These are phyloP conservation scores for Panurus biarmicus DNA, from an alignment of 2,113 vertebrate genomes.

Conservation along the genomic window DNA sequence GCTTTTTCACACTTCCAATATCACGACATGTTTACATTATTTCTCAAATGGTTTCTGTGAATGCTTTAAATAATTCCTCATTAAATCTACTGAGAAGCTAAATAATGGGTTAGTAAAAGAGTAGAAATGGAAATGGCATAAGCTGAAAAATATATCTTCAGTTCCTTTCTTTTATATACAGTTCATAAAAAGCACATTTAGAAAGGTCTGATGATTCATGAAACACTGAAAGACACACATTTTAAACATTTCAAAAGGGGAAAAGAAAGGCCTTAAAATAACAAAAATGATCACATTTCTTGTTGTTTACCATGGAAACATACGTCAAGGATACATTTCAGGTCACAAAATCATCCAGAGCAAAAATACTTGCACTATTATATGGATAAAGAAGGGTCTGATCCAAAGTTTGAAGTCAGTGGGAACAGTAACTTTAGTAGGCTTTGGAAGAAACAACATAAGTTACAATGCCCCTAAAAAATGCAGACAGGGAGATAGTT, in stretches of 20 bases:
- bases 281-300: not conserved
- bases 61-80: constrained; percentile 72
- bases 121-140: constrained; percentile 56
- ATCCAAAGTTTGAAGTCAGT: not conserved
- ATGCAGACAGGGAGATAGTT: not conserved
- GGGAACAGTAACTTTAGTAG: not conserved
- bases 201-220: not conserved
- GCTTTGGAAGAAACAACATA: not conserved
- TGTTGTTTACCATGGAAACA: not conserved
- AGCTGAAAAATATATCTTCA: constrained; percentile 33
- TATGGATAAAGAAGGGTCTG: not conserved
- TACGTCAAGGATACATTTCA: not conserved
- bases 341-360: not conserved
- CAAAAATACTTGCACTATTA: not conserved
- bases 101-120: constrained; percentile 66
- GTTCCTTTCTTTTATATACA: constrained; percentile 5
- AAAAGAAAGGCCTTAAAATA: constrained; percentile 9
- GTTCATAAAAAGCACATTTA: constrained; percentile 43
- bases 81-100: constrained; percentile 69
- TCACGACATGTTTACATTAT: not conserved
- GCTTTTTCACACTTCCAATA: not conserved
- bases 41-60: not conserved
- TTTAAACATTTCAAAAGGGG: constrained; percentile 21
- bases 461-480: not conserved
- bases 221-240: constrained; percentile 2